Percentiles rank a stretch among this genome's conserved stretches.
These are phyloP conservation scores for Mionectes olivaceus DNA, from an alignment of 2,797 vertebrate genomes.

Conservation along the genomic window DNA sequence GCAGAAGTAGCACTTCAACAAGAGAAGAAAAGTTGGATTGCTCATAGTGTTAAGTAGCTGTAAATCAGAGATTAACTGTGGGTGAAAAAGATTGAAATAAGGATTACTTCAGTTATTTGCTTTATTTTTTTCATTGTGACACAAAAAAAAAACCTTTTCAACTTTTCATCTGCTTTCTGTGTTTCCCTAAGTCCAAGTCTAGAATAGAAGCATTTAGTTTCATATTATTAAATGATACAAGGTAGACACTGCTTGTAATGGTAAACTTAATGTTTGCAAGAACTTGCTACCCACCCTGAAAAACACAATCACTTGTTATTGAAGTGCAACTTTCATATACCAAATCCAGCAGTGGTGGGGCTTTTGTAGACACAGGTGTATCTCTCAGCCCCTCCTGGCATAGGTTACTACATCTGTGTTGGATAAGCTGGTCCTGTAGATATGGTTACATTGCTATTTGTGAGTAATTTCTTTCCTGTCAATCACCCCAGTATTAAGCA, in stretches of 20 bases:
- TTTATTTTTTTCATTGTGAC: background rate
- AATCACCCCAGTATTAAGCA: background rate
- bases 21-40: background rate
- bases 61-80: background rate
- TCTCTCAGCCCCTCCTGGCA: background rate
- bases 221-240: background rate
- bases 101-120: background rate
- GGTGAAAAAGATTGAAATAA: background rate
- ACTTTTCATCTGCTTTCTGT: background rate
- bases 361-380: background rate
- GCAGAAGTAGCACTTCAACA: constrained; percentile 1
- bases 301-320: background rate
- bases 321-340: background rate
- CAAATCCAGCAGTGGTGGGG: background rate
- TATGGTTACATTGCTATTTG: background rate
- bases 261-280: background rate
- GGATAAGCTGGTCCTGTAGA: background rate
- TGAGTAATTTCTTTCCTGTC: background rate
- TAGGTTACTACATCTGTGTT: background rate
- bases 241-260: background rate
- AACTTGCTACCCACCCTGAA: background rate
- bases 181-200: background rate
- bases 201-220: background rate
- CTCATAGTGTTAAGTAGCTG: background rate
- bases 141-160: background rate